Evolutionary conservation across 2,113 vertebrate genomes (phyloP), one percentile per base, ranked within the genome.

Genomic region (Panurus biarmicus): DNA sequence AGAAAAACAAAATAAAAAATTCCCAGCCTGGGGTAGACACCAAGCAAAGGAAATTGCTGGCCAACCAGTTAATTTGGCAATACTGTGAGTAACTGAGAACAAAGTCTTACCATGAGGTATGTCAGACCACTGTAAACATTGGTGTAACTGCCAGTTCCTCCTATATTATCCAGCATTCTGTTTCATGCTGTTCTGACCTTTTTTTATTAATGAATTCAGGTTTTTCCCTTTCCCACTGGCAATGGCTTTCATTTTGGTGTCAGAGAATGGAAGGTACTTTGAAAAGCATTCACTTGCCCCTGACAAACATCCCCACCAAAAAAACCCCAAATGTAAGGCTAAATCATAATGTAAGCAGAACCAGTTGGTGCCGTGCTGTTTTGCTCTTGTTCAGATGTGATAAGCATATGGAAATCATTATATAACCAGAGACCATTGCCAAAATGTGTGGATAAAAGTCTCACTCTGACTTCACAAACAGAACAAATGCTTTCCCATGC

Each of bases 341-440:
- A 91, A 92, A 87, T 89, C 36, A n/a, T 79, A 65, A 69, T 15
- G 33, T 82, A 89, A 94, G 72, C 20, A 73, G 71, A 89, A 69
- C 45, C 54, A 85, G 53, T 83, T 85, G 58, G 66, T 87, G 87
- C 54, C 0, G 0, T 51, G 58, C 58, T 47, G 47, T 57, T 92
- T 92, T 70, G 45, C 48, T 82, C 35, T 79, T 91, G 58, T 93
- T 93, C 88, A 87, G 54, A 73, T 85, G 74, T 76, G 78, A 79
- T 82, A 95, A 89, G 54, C 74, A 73, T 79, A 85, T 79, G 77
- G 84, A 95, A 94, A 78, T 87, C 18, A 11, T 90, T 95, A 76
- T n/a, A 75, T 66, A 75, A 57, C 28, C 29, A n/a, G 25, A 90
- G 31, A 57, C 35, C 8, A 7, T 45, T 94, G 88, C 92, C 87